These are phyloP conservation scores for Lomographa bimaculata DNA, from an alignment of 2,888 invertebrate species.

Conservation along the genomic window DNA sequence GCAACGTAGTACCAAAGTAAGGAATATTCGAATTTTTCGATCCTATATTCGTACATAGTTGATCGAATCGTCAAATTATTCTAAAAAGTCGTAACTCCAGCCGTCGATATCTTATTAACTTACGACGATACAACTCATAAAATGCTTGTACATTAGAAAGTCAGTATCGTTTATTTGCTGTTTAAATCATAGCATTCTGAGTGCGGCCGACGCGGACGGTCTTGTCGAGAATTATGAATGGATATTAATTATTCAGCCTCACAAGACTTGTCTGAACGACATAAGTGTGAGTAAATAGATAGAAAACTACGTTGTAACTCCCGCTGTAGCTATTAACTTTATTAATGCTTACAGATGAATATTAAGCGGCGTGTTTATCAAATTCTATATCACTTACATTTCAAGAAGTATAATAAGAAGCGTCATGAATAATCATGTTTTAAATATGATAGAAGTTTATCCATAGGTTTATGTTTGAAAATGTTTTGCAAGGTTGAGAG, in stretches of 20 bases:
- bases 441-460: slow-evolving; percentile 23
- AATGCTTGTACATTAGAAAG: slow-evolving; percentile 53
- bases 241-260: slow-evolving; percentile 18
- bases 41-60: not conserved
- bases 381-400: slow-evolving; percentile 8
- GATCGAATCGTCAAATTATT: slow-evolving; percentile 17
- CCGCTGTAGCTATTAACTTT: slow-evolving; percentile 9
- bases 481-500: slow-evolving; percentile 26
- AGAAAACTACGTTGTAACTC: slow-evolving; percentile 13
- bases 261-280: slow-evolving; percentile 14
- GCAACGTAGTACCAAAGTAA: too few species aligned
- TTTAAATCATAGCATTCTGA: slow-evolving; percentile 51
- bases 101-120: slow-evolving; percentile 52
- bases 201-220: slow-evolving; percentile 16
- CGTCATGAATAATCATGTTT: slow-evolving; percentile 34
- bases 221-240: slow-evolving; percentile 19
- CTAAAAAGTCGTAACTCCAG: slow-evolving; percentile 43
- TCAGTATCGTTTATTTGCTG: slow-evolving; percentile 49
- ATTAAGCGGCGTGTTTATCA: slow-evolving; percentile 12
- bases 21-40: too few species aligned
- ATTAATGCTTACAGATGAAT: slow-evolving; percentile 15
- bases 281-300: slow-evolving; percentile 13
- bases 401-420: slow-evolving; percentile 16
- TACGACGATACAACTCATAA: slow-evolving; percentile 51
- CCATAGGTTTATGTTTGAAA: slow-evolving; percentile 21